phyloP scores from a whole-genome alignment of 2,113 vertebrate genomes.

The Regulus satrapa region DNA sequence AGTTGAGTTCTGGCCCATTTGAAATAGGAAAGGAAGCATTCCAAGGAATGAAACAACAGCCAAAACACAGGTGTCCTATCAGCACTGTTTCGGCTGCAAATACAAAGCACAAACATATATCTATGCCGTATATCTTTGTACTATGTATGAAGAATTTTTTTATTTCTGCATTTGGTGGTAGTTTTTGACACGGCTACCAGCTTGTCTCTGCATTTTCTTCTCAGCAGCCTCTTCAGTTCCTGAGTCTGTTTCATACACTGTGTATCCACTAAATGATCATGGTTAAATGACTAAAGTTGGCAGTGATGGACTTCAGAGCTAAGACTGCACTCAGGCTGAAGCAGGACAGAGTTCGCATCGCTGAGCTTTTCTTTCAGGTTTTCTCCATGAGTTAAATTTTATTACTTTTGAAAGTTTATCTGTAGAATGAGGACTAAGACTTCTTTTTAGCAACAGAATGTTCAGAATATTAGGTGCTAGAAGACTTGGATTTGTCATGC shows the following conservation, averaged over 20 bases:
- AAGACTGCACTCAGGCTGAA: constrained; percentile 12
- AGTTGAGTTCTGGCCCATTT: neutral
- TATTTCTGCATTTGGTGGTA: neutral
- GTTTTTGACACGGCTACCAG: neutral
- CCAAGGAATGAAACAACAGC: neutral
- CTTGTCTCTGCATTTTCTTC: neutral
- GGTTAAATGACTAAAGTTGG: constrained; percentile 1
- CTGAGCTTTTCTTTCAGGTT: constrained; percentile 18
- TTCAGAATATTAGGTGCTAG: neutral
- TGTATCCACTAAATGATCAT: neutral
- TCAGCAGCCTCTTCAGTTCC: neutral
- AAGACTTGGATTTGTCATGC: neutral
- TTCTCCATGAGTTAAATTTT: neutral
- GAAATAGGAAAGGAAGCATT: neutral
- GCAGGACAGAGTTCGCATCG: neutral
- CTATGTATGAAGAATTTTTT: neutral
- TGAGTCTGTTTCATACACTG: neutral
- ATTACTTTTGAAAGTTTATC: constrained; percentile 5
- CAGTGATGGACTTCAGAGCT: constrained; percentile 33
- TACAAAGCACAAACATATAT: no score
- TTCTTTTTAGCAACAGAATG: neutral
- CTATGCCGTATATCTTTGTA: neutral
- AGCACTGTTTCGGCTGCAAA: neutral
- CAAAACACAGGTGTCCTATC: neutral
- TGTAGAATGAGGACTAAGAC: neutral